phyloP scores from a whole-genome alignment of 2,797 vertebrate genomes.

The Gallinago solitaria region DNA sequence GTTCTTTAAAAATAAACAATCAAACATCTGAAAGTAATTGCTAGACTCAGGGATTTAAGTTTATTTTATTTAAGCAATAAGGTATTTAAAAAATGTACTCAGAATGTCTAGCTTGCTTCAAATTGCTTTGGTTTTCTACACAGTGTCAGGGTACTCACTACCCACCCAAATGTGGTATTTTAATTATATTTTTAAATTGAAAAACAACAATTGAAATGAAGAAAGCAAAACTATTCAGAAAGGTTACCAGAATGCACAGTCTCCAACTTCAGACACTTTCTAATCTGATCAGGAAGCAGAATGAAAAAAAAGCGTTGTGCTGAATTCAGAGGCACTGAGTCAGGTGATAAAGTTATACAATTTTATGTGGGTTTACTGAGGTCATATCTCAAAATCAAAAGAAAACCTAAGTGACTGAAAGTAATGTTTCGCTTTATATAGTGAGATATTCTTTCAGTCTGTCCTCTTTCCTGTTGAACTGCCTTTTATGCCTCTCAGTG shows the following conservation, averaged over 20 bases:
- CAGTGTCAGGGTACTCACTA: background rate
- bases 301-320: background rate
- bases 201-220: background rate
- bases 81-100: constrained; percentile 63
- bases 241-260: background rate
- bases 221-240: constrained; percentile 8
- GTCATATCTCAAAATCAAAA: background rate
- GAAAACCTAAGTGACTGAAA: background rate
- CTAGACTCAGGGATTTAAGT: constrained; percentile 50
- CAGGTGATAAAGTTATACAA: constrained; percentile 5
- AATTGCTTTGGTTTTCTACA: constrained; percentile 33
- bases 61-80: constrained; percentile 64
- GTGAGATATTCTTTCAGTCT: background rate
- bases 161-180: constrained; percentile 38
- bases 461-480: background rate
- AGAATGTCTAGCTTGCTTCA: constrained; percentile 31
- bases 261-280: background rate
- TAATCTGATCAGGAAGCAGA: constrained; percentile 1
- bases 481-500: background rate
- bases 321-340: background rate
- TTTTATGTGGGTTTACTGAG: background rate
- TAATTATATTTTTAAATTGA: constrained; percentile 33
- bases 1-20: constrained; percentile 60
- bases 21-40: constrained; percentile 63
- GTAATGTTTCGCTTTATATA: background rate